Base-by-base conservation (phyloP, 1,140 invertebrate genomes). In the Micrasema longulum region DNA sequence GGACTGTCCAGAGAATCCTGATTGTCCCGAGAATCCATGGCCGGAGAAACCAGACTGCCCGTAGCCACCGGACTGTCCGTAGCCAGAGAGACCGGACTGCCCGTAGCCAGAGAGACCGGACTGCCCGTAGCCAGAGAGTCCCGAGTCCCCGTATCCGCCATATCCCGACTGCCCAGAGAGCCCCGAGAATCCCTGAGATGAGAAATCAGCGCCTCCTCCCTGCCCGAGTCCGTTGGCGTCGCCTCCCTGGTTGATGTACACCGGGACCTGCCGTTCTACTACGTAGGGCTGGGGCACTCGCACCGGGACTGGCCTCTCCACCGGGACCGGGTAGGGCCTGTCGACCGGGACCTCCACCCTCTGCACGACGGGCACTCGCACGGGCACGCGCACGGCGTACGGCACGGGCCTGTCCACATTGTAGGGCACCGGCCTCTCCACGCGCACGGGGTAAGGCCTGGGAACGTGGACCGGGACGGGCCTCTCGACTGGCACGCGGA, bases 281-380 rank as follows among this genome's bases (percentile, higher is more conserved):
- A 79, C 85, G 62, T 86, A 86, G 2, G 87, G 86, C 76, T 84
- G 85, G 0, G 79, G 76, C 9, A 87, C 77, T 55, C 84, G 83
- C 1, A 85, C 82, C 16, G 84, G 83, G 57, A 77, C 77, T 9
- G 78, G 77, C 52, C 77, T 76, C 50, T 80, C 78, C 6, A 81
- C 79, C 60, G 77, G 79, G 1, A 80, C 79, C 47, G 79, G 72
- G 2, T 78, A 76, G 43, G 80, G 75, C 53, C 77, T 76, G 20
- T 77, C 74, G 12, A 80, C 78, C 16, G 74, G 76, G 18, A 79
- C 77, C 53, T 76, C 74, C 20, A 79, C 57, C 14, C 31, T 70
- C 12, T 79, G 79, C 57, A 78, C 76, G 12, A 80, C 78, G 2
- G 74, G 79, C 60, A 81, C 79, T 48, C 81, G 79, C 35, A 78